Base-by-base conservation (phyloP, 2,888 invertebrate species). In the Axea sp. region DNA sequence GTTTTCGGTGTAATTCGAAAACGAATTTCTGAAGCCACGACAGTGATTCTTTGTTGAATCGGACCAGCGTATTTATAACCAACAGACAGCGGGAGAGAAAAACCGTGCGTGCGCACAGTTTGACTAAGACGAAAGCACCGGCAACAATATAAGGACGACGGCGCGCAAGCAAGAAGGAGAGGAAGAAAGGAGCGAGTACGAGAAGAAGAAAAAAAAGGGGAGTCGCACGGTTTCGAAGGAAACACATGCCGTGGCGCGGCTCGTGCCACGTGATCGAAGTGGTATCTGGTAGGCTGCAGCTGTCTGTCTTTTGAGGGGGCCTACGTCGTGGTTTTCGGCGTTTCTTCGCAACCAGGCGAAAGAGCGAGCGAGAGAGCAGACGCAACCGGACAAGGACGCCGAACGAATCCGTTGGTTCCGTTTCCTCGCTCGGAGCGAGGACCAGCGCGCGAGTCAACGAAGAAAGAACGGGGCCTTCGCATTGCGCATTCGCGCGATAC, bases 241-340 rank as follows among this genome's bases (percentile, higher is more conserved):
- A 84, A 82, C 84, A 84, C 83, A 84, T 83, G 85, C 83, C 85
- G 82, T 80, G 78, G 77, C 77, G 77, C 78, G 85, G 84, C 85
- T 85, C 85, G 85, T 85, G 85, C 85, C 85, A 83, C 83, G 78
- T 82, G 82, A 82, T 82, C 82, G 80, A 82, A 81, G 78, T 78
- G 80, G 80, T 81, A 81, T 82, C 82, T 81, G 76, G 80, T 79
- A 80, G 76, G 78, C 76, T 82, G 82, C 82, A 82, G 82, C 82
- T 82, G 82, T 79, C 67, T 49, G 82, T 78, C 57, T 60, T 67
- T 75, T 68, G 60, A 68, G 68, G 68, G 68, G 75, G 72, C 55
- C 49, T 22, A 22, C 37, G 76, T 67, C 65, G 62, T 65, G 49
- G 59, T 75, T 75, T 75, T 71, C 33, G 53, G 62, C 33, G 39